phyloP scores from a whole-genome alignment of 2,113 vertebrate species.

The Odontophorus gujanensis region DNA sequence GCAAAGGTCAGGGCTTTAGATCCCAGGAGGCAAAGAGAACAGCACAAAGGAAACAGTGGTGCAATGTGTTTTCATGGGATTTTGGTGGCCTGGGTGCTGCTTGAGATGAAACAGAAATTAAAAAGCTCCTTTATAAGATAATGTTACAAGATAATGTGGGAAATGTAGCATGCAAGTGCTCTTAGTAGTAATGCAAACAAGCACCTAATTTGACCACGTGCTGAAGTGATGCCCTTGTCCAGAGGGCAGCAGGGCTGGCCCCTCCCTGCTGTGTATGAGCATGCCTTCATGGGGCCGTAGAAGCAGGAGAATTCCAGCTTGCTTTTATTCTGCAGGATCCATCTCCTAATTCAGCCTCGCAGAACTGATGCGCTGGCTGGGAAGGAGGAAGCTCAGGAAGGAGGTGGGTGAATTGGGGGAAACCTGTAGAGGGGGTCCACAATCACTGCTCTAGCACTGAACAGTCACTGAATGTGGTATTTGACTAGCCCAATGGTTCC shows the following conservation, averaged over 20 bases:
- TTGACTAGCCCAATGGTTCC: background rate
- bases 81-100: background rate
- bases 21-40: background rate
- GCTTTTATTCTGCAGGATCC: background rate
- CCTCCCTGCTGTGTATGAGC: background rate
- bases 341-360: background rate
- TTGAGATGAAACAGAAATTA: background rate
- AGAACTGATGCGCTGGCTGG: background rate
- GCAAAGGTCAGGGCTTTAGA: background rate
- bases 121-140: background rate
- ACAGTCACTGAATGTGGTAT: background rate
- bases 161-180: background rate
- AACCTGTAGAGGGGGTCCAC: fast-evolving
- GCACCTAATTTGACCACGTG: background rate
- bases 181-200: background rate
- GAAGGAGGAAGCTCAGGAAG: background rate
- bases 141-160: background rate
- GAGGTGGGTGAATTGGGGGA: background rate
- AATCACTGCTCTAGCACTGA: background rate
- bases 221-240: background rate
- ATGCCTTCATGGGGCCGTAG: fast-evolving
- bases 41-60: background rate
- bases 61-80: background rate
- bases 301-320: background rate
- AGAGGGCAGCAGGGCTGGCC: background rate